A percentile compares a stretch with the other conserved stretches of the same genome.
Evolutionary conservation across 2,888 invertebrate genomes (phyloP).

Genomic region (Lordiphosa fenestrarum): DNA sequence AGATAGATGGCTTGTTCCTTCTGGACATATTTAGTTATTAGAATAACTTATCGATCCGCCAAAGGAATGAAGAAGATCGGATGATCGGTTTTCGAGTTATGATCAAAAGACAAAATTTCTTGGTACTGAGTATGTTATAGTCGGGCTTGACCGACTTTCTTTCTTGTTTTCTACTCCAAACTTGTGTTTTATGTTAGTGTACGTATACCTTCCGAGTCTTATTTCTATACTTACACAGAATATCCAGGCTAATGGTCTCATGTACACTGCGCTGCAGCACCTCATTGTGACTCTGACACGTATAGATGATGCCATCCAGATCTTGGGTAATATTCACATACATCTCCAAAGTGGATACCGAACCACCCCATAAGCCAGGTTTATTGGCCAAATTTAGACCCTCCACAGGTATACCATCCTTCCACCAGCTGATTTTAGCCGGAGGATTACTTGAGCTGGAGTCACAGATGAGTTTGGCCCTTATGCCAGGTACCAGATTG

Average conservation of each 20-base stretch:
- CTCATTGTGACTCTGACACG: slow-evolving; percentile 78
- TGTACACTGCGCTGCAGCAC: slow-evolving; percentile 77
- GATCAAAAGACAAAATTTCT: too few species aligned
- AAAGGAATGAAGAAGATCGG: too few species aligned
- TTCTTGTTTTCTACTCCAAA: too few species aligned
- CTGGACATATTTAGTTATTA: too few species aligned
- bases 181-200: too few species aligned
- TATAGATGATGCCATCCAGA: slow-evolving; percentile 77
- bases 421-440: slow-evolving; percentile 78
- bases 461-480: slow-evolving; percentile 77
- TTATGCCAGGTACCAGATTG: slow-evolving; percentile 75
- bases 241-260: slow-evolving; percentile 76
- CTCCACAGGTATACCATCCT: slow-evolving; percentile 78
- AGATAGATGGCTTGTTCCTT: too few species aligned
- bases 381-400: slow-evolving; percentile 76
- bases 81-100: too few species aligned
- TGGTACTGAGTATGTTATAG: too few species aligned
- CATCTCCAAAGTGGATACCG: slow-evolving; percentile 77
- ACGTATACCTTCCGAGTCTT: too few species aligned
- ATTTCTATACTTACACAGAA: slow-evolving; percentile 70
- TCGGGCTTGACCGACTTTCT: too few species aligned
- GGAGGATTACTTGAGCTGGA: slow-evolving; percentile 78
- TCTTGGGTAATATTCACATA: slow-evolving; percentile 78
- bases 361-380: slow-evolving; percentile 77
- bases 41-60: too few species aligned